Conservation (phyloP, 1,140 invertebrate genomes). For the Procambarus virginalis region DNA sequence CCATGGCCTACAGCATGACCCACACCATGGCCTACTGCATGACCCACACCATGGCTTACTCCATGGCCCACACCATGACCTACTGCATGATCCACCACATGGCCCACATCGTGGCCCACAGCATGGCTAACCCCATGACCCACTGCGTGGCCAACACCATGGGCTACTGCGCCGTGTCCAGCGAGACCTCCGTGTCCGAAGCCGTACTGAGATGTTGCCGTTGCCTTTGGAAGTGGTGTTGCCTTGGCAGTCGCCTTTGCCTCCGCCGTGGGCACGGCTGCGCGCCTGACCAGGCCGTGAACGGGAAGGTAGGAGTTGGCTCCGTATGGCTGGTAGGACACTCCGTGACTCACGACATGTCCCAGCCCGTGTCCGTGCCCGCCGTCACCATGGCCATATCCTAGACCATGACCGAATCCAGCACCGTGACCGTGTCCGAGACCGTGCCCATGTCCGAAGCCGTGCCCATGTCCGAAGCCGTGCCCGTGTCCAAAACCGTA, state of each 20-base stretch:
- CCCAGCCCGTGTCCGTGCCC: not conserved
- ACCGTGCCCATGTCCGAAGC: not conserved
- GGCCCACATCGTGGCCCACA: not conserved
- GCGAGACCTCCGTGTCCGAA: not conserved
- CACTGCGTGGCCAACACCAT: not conserved
- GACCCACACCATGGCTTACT: not conserved
- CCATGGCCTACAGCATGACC: not conserved
- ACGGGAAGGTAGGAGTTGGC: not conserved
- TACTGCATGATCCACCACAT: not conserved
- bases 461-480: not conserved
- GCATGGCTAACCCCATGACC: not conserved
- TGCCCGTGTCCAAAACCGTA: not conserved
- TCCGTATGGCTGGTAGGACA: not conserved
- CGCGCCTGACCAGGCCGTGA: not conserved
- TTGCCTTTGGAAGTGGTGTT: not conserved
- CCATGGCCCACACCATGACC: not conserved
- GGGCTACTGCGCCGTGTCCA: not conserved
- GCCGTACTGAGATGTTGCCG: not conserved
- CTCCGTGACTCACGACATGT: not conserved
- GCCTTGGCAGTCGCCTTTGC: not conserved
- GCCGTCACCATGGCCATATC: slow-evolving; percentile 8
- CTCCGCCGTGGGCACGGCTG: not conserved
- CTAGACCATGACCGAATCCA: slow-evolving; percentile 10
- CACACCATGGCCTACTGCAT: not conserved
- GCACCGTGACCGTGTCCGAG: not conserved